phyloP scores from a whole-genome alignment of 2,113 vertebrate species.

The Speoplatyrhinus poulsoni region DNA sequence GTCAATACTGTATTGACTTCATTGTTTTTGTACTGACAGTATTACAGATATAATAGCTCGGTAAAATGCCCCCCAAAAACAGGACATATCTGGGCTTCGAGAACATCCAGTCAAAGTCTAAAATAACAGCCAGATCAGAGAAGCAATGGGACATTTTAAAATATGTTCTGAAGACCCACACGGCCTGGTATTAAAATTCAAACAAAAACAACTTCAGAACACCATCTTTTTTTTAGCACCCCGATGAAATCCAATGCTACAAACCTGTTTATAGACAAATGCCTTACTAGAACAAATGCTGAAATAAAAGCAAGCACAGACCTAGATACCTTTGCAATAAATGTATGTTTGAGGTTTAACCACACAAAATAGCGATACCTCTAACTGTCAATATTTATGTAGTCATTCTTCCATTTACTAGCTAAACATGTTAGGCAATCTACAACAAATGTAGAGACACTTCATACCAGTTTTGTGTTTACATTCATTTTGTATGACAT shows the following conservation, averaged over 20 bases:
- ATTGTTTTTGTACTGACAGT: no score
- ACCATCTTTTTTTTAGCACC: not conserved
- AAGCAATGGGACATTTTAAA: constrained; percentile 4
- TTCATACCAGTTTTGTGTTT: constrained; percentile 22
- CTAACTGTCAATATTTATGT: constrained; percentile 8
- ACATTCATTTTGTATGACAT: constrained; percentile 62
- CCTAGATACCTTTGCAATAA: constrained; percentile 1
- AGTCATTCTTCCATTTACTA: constrained; percentile 3
- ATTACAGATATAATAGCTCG: no score
- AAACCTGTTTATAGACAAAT: constrained; percentile 2
- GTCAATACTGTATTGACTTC: constrained; percentile 4
- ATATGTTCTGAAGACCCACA: constrained; percentile 38
- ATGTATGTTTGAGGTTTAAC: constrained; percentile 2
- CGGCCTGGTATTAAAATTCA: constrained; percentile 18
- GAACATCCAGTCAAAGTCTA: not conserved
- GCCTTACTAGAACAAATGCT: not conserved
- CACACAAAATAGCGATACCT: not conserved
- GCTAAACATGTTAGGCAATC: not conserved
- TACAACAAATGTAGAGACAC: constrained; percentile 10
- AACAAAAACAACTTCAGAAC: not conserved
- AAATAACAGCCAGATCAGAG: constrained; percentile 6
- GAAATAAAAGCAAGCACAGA: not conserved
- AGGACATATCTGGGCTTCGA: constrained; percentile 22
- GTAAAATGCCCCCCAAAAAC: constrained; percentile 5
- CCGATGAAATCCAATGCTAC: not conserved